A percentile compares a stretch with the other conserved stretches of the same genome.
phyloP scores from a whole-genome alignment of 2,113 vertebrate species.

The Pantherophis guttatus region DNA sequence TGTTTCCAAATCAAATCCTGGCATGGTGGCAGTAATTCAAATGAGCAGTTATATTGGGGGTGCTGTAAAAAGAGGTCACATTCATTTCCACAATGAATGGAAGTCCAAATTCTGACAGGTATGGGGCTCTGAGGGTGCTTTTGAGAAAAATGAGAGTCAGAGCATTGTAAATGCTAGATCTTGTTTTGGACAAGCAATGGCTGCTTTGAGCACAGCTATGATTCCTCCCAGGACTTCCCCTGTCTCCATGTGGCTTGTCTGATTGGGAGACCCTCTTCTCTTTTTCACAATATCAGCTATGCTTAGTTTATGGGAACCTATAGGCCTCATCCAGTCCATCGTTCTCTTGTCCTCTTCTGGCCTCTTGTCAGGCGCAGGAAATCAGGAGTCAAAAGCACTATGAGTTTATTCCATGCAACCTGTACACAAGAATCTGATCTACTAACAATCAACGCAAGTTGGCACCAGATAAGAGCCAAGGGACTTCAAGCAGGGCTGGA shows the following conservation, averaged over 20 bases:
- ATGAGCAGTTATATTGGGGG: constrained; percentile 52
- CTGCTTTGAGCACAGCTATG: constrained; percentile 39
- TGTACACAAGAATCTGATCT: too few relatives aligned
- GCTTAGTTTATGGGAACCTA: not conserved
- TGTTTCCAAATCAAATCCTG: constrained; percentile 54
- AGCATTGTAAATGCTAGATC: constrained; percentile 24
- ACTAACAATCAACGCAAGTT: too few relatives aligned
- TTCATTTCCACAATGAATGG: constrained; percentile 34
- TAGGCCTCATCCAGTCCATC: not conserved
- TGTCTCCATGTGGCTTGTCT: not conserved
- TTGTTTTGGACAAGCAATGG: constrained; percentile 37
- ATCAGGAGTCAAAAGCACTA: not conserved
- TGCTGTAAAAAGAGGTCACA: constrained; percentile 49
- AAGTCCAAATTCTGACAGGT: constrained; percentile 27
- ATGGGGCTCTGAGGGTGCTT: not conserved
- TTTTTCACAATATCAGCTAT: not conserved
- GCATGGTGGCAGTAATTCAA: constrained; percentile 49
- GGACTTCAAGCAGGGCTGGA: too few relatives aligned
- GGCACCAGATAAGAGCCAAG: not conserved
- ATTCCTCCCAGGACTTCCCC: constrained; percentile 37
- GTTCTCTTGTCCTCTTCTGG: not conserved
- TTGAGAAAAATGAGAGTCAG: constrained; percentile 10
- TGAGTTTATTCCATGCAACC: too few relatives aligned
- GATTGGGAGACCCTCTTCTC: not conserved
- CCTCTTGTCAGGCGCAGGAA: not conserved